Base-by-base conservation (phyloP, 2,797 vertebrate species). In the Notamacropus eugenii region DNA sequence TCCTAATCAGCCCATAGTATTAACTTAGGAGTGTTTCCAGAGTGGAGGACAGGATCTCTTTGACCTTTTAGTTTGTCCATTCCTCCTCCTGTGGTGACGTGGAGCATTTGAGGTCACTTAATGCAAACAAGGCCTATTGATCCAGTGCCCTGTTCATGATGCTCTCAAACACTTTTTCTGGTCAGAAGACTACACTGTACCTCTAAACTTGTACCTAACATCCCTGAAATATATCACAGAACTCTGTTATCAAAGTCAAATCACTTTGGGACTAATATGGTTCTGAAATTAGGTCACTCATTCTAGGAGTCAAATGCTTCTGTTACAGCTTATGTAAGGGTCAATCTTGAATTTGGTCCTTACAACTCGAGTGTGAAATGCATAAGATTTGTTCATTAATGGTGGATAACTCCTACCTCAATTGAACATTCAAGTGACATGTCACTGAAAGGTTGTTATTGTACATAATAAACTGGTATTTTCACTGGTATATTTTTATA, bases 401-500 rank as follows among this genome's bases (percentile, higher is more conserved):
- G 16, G 14, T 0, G 9, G 90, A 8, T 14, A 52, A 34, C 91
- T 0, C 0, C 0, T 46, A 74, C 58, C 87, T 56, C 31, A 2
- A 58, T 9, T 0, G 34, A 28, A 10, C 0, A 5, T n/a, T 28
- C 55, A 27, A 55, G n/a, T 28, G 91, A 31, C 8, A 0, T 11
- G 93, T 90, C 92, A n/a, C 40, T 40, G 19, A 92, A 90, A 40
- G 40, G 31, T 2, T 2, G 14, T 67, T 82, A 28, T 0, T 1
- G 4, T 16, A 55, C 2, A 0, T 12, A 54, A 11, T 27, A 92
- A 54, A 54, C 55, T 5, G 16, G 95, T 90, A 82, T 95, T 97
- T 97, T 96, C 93, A 58, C 95, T 67, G 93, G 58, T 62, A 0
- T 98, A 90, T 97, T 98, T 98, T 98, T 98, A 96, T 98, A 95